Conservation (phyloP, 2,888 invertebrate species). For the Gonocerus acuteangulatus region DNA sequence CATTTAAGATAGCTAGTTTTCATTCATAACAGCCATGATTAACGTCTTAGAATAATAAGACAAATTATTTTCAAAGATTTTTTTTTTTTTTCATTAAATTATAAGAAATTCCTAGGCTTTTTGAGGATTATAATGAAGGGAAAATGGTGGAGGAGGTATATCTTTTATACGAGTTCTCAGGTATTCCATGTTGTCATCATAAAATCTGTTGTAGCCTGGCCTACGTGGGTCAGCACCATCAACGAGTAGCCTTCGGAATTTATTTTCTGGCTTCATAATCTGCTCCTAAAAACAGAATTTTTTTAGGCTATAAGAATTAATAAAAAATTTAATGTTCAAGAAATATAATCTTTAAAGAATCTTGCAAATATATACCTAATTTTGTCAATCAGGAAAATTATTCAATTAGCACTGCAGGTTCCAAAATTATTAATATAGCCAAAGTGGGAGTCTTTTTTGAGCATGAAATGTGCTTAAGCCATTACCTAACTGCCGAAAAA, state of each 20-base stretch:
- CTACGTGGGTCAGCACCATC: conserved; percentile 26
- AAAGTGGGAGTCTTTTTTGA: no score
- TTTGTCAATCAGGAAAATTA: background rate
- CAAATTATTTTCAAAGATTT: background rate
- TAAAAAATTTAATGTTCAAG: background rate
- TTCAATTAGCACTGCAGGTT: no score
- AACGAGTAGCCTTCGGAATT: conserved; percentile 18
- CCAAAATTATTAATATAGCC: no score
- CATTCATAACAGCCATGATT: no score
- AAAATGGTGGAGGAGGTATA: conserved; percentile 16
- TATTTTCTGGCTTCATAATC: conserved; percentile 19
- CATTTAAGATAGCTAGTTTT: no score
- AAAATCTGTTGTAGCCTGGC: conserved; percentile 23
- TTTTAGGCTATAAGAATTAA: background rate
- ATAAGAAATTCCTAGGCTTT: no score
- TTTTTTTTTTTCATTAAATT: background rate
- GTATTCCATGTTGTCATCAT: conserved; percentile 31
- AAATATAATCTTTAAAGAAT: background rate
- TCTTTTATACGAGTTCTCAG: background rate
- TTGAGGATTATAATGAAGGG: conserved; percentile 4
- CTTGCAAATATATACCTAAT: background rate
- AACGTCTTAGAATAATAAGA: no score
- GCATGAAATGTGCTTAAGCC: no score
- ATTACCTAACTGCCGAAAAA: no score
- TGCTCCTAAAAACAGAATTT: conserved; percentile 22